phyloP scores from a whole-genome alignment of 2,888 invertebrate species.

The Euplexia lucipara region DNA sequence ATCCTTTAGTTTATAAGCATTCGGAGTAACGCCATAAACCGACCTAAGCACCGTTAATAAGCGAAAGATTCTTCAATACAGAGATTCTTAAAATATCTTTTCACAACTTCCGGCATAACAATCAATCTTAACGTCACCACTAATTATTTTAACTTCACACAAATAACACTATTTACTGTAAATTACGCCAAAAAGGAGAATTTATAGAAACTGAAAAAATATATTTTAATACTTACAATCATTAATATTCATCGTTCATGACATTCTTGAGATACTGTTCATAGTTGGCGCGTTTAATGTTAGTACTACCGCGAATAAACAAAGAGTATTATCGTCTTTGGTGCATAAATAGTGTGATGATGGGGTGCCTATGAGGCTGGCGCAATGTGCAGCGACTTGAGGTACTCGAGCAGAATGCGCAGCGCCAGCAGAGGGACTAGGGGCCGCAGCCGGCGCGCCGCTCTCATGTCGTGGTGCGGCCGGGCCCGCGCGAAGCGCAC shows the following conservation, averaged over 20 bases:
- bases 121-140: not conserved
- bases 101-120: slow-evolving; percentile 8
- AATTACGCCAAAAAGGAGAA: not conserved
- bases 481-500: slow-evolving; percentile 57
- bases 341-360: slow-evolving; percentile 53
- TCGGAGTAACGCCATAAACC: not conserved
- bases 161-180: slow-evolving; percentile 6
- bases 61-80: not conserved
- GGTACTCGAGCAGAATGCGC: slow-evolving; percentile 84
- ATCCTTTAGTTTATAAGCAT: not conserved
- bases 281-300: slow-evolving; percentile 58
- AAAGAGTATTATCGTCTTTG: slow-evolving; percentile 73
- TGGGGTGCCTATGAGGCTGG: slow-evolving; percentile 61
- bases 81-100: slow-evolving; percentile 4
- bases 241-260: slow-evolving; percentile 71
- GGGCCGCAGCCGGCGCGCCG: slow-evolving; percentile 76
- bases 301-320: slow-evolving; percentile 67
- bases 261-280: slow-evolving; percentile 74
- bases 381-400: slow-evolving; percentile 82
- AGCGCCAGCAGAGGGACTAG: slow-evolving; percentile 82
- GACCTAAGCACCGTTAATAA: not conserved
- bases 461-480: slow-evolving; percentile 69
- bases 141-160: slow-evolving; percentile 11
- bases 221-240: slow-evolving; percentile 78
- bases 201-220: slow-evolving; percentile 28